These are phyloP conservation scores for Xerus inauris DNA, from an alignment of 2,113 vertebrate genomes.

Conservation along the genomic window DNA sequence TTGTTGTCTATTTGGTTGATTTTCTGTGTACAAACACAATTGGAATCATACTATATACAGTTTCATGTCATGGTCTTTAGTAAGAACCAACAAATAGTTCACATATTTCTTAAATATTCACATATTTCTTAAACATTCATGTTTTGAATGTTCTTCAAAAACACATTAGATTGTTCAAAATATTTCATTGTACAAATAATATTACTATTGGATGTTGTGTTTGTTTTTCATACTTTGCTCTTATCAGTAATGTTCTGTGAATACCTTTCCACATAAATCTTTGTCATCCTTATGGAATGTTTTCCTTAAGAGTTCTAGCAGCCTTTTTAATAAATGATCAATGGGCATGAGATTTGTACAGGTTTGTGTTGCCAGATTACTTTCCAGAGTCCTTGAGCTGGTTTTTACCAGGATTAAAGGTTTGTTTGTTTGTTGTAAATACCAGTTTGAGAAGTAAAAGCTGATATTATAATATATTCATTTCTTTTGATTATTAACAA, in stretches of 20 bases:
- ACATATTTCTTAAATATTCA: not conserved
- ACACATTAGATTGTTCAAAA: not conserved
- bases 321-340: not conserved
- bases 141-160: slow-evolving; percentile 13
- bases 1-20: not conserved
- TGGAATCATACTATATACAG: not conserved
- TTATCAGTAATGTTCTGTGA: not conserved
- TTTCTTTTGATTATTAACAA: not conserved
- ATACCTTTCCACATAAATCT: not conserved
- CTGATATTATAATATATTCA: not conserved
- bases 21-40: not conserved
- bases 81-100: too few relatives aligned
- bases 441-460: not conserved
- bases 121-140: too few relatives aligned
- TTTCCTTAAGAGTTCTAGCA: not conserved
- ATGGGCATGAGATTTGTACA: not conserved
- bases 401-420: not conserved
- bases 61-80: not conserved
- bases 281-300: not conserved
- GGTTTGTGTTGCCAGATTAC: not conserved
- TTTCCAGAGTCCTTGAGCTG: not conserved
- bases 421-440: not conserved
- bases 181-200: not conserved
- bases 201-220: not conserved
- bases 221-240: not conserved